Conservation (phyloP, 64 coral and sea anemone species). For the Acropora tenuis region DNA sequence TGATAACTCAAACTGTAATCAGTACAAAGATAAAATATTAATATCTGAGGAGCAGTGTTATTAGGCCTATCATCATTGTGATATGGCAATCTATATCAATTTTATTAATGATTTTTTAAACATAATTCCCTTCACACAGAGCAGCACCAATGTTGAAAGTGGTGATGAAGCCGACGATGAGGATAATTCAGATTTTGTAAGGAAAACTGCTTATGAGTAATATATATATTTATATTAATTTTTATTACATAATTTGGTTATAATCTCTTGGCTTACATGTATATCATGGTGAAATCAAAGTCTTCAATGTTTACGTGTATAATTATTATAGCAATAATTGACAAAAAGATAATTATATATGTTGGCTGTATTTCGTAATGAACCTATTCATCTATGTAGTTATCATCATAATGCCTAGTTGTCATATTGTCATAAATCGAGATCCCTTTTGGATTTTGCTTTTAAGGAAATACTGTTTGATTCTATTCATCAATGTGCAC, state of each 20-base stretch:
- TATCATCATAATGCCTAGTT: constrained; percentile 5
- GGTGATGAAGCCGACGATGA: background rate
- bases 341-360: constrained; percentile 5
- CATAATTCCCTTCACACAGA: background rate
- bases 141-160: background rate
- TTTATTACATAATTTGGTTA: background rate
- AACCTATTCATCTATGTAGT: constrained; percentile 1
- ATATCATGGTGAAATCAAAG: background rate
- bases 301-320: background rate
- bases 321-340: background rate
- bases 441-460: background rate
- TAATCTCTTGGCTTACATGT: constrained; percentile 2
- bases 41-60: background rate
- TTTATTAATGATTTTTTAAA: background rate
- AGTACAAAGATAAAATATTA: background rate
- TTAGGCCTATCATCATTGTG: background rate
- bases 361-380: background rate
- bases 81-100: background rate
- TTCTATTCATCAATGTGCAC: background rate
- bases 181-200: background rate
- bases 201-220: constrained; percentile 2
- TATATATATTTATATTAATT: too few relatives aligned
- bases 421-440: constrained; percentile 9
- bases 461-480: background rate
- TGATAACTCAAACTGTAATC: background rate